Evolutionary conservation across 2,797 vertebrate species (phyloP), one percentile per base, ranked within the genome.

Genomic region (Onychomys leucogaster): DNA sequence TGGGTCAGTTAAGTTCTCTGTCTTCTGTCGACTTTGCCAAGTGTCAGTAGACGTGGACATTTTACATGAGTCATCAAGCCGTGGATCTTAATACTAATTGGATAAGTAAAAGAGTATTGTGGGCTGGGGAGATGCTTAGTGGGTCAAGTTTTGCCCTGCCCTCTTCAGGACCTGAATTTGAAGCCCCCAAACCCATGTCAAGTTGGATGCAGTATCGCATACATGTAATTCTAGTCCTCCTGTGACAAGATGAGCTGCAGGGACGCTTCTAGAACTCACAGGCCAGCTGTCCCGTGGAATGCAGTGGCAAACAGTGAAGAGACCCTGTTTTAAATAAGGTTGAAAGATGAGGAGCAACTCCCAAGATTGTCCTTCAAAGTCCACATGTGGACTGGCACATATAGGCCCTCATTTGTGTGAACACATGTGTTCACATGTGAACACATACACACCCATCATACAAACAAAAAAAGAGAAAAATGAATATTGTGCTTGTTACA

Each of bases 11-110:
- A 82, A 89, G 49, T 93, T 94, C 76, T 93, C 52, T 80, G 61
- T 49, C 0, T 32, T 93, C 16, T 49, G 34, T 3, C 25, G 52
- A 88, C 61, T 90, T 97, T 96, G 59, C 83, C 89, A 96, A 78
- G 21, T 95, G 89, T 96, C 76, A 94, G n/a, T 49, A 19, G 97
- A 76, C 16, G 32, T 76, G 52, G 27, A 55, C 69, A 59, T 77
- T 97, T 94, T 78, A 85, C 77, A 75, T 91, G 89, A 96, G 29
- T 49, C 81, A 52, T 88, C 65, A 83, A 97, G 32, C 82, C 92
- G 69, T 41, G 92, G 91, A 43, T 89, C 88, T 90, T 97, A 96
- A 94, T 32, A 81, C 67, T 94, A 94, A 96, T 92, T 98, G 73
- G 12, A 86, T 76, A n/a, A 91, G 76, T 97, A 96, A 94, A 5